Conservation (phyloP, 1,140 invertebrate species). For the Drosophila mayri region DNA sequence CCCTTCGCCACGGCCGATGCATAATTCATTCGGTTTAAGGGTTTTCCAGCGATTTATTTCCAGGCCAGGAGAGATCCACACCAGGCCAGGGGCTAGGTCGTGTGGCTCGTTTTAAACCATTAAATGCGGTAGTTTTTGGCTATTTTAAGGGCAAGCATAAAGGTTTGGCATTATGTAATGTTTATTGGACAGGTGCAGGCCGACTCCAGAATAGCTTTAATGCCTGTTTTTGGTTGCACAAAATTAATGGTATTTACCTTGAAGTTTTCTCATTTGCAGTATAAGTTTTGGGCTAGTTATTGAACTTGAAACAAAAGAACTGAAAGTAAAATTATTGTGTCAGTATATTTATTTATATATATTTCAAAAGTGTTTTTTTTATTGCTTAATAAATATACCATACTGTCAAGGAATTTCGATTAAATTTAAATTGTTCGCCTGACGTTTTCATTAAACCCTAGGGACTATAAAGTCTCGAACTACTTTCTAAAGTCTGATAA, state of each 20-base stretch:
- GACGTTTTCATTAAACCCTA: not conserved
- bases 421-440: not conserved
- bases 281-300: conserved; percentile 7
- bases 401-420: no score
- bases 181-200: conserved; percentile 42
- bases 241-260: conserved; percentile 25
- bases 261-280: conserved; percentile 18
- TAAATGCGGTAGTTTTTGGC: conserved; percentile 39
- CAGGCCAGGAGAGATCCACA: conserved; percentile 10
- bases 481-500: not conserved
- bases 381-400: not conserved
- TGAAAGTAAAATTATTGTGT: not conserved
- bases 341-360: no score
- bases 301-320: not conserved
- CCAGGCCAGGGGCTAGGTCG: not conserved
- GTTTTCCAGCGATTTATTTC: conserved; percentile 51
- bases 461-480: not conserved
- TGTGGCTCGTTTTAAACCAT: conserved; percentile 53
- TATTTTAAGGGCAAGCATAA: conserved; percentile 22
- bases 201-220: conserved; percentile 19
- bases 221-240: not conserved
- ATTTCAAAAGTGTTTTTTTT: no score
- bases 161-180: conserved; percentile 35
- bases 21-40: conserved; percentile 71
- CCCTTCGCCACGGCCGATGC: conserved; percentile 34